Percentiles rank a stretch among this genome's conserved stretches.
These are phyloP conservation scores for Enteromius thamalakanensis DNA, from an alignment of 2,797 vertebrate species.

Conservation along the genomic window DNA sequence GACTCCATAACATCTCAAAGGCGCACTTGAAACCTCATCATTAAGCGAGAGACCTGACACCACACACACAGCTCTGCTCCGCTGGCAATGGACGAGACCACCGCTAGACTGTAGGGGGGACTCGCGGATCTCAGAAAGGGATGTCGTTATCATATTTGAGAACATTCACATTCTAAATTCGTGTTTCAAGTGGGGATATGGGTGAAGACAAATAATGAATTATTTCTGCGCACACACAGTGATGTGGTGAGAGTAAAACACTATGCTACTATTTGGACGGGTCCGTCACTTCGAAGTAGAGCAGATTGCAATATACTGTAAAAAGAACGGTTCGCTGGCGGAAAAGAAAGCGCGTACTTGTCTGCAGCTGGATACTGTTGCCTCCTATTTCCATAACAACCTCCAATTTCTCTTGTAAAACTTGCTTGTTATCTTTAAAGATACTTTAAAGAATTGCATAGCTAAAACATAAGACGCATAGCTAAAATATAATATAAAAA, in stretches of 20 bases:
- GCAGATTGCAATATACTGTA: background rate
- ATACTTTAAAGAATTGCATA: background rate
- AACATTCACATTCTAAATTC: background rate
- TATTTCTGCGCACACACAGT: background rate
- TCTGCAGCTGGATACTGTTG: background rate
- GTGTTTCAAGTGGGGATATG: background rate
- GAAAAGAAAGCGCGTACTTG: background rate
- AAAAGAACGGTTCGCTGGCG: background rate
- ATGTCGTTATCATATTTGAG: background rate
- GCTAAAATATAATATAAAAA: background rate
- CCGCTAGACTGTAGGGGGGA: constrained; percentile 50
- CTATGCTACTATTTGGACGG: background rate
- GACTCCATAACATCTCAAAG: constrained; percentile 48
- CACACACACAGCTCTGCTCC: constrained; percentile 62
- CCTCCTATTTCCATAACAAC: background rate
- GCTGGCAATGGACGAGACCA: constrained; percentile 71
- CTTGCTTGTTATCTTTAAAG: background rate
- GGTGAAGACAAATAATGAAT: too few relatives aligned
- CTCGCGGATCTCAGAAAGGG: background rate
- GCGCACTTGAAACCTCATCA: constrained; percentile 61
- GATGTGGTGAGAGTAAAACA: background rate
- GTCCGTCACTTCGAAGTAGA: background rate
- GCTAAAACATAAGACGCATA: background rate
- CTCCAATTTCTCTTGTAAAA: background rate
- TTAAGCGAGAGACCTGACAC: constrained; percentile 74